Conservation (phyloP, 2,113 vertebrate species). For the Coreoperca whiteheadi region DNA sequence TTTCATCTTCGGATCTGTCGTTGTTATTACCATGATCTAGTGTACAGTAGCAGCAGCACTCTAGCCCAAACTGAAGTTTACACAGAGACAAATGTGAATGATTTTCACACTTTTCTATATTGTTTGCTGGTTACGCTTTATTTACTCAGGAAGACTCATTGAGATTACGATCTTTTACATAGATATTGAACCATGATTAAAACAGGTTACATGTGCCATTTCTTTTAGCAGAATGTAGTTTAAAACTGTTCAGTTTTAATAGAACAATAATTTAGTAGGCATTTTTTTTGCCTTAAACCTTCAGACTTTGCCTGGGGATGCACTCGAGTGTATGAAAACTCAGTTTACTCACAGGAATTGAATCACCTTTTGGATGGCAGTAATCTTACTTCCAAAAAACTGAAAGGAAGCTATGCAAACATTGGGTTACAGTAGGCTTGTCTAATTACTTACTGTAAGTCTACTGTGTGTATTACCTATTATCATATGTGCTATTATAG, state of each 20-base stretch:
- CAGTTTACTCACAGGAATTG: background rate
- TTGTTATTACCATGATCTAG: background rate
- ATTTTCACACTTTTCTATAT: background rate
- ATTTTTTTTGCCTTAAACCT: no score
- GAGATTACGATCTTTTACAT: background rate
- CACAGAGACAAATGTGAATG: background rate
- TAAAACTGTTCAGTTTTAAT: background rate
- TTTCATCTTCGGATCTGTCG: background rate
- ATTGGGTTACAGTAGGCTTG: no score
- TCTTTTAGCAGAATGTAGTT: background rate
- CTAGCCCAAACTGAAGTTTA: background rate
- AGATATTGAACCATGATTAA: background rate
- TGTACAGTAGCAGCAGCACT: background rate
- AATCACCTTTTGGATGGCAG: background rate
- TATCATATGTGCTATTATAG: no score
- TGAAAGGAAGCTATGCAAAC: no score
- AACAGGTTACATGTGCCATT: background rate
- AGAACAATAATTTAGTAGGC: no score
- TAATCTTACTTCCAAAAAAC: no score
- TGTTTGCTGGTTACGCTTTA: background rate
- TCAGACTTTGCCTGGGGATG: no score
- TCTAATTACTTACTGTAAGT: background rate
- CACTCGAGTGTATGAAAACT: background rate
- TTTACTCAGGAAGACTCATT: background rate
- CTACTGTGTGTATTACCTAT: no score